Base-by-base conservation (phyloP, 1,140 invertebrate species). In the Leptoteleia sp. region DNA sequence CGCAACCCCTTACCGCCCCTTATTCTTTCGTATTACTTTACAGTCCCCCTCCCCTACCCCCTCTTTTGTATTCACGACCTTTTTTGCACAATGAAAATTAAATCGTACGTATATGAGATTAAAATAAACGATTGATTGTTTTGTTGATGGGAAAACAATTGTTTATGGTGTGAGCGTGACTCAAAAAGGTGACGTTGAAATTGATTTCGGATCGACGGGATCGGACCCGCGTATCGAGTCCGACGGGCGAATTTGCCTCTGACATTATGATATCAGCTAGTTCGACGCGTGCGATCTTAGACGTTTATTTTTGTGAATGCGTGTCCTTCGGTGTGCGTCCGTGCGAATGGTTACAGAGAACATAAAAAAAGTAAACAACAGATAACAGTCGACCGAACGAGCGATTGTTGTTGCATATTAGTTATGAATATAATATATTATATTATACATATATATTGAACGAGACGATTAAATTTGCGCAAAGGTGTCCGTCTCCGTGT, bases 251-350 rank as follows among this genome's bases (percentile, higher is more conserved):
- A 64, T 47, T 67, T 71, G 54, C 47, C 59, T 61, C 42, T 43
- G 65, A 62, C 52, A 42, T 45, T 45, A 48, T 9, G 29, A 59
- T 78, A 67, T 54, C 64, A 75, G 42, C 55, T 77, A 71, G 54
- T 72, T 80, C 61, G 73, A 70, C 71, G 80, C 73, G 75, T 76
- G 81, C 73, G 71, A 82, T 77, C 77, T 85, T 84, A 84, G 77
- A 83, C 75, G 80, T 84, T 85, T 85, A 85, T 84, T 85, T 85
- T 84, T 83, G 65, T 77, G 82, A 83, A 61, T 83, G 67, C 65
- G 54, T 81, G 81, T 79, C 57, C 50, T 70, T 57, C 57, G 57
- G 70, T 80, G 77, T 81, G 79, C 64, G 67, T 81, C 59, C 65
- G 57, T 78, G 65, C 59, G 80, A 70, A 81, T 83, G 77, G 43